Evolutionary conservation across 2,888 invertebrate species (phyloP), one percentile per base, ranked within the genome.

Genomic region (Andrena minutula): DNA sequence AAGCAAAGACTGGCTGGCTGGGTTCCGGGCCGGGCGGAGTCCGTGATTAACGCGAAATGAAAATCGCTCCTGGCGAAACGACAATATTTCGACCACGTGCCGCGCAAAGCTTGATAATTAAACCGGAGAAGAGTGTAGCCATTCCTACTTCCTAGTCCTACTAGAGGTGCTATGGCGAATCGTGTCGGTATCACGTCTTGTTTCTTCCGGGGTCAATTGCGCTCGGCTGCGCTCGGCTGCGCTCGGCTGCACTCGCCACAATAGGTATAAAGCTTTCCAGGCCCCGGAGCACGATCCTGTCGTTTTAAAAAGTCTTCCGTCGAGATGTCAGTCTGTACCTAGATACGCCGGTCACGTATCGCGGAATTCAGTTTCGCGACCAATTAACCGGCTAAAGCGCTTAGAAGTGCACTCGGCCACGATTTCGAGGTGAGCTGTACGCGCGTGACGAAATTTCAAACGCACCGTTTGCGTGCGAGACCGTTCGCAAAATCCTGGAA

Each of bases 11-110:
- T 28, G 51, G 63, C 64, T 28, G 51, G 63, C 51, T 28, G 77
- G 69, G 63, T 16, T 41, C 16, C 41, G 41, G 16, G 41, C 12
- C 16, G 16, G 12, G 5, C 5, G 41, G 12, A 16, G 66, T 35
- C 20, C 47, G 66, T 80, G 83, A 86, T 83, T 83, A 86, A 86
- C 63, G 58, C 77, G 84, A 79, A 74, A 80, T 75, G 84, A 87
- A 83, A 83, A 83, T 82, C 82, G 79, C 81, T 28, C 35, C 41
- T 60, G 69, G 75, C 72, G 70, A 73, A 63, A 58, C 72, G 73
- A 73, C 76, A 28, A 73, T 79, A 82, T 81, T 86, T 77, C 79
- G 60, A 12, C 63, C 53, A 30, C 53, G 79, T 51, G 30, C 30
- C 49, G 23, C 8, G 60, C 66, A 49, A 53, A 32, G 3, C 35